Conservation (phyloP, 2,888 invertebrate genomes). For the Anthrax anthrax region DNA sequence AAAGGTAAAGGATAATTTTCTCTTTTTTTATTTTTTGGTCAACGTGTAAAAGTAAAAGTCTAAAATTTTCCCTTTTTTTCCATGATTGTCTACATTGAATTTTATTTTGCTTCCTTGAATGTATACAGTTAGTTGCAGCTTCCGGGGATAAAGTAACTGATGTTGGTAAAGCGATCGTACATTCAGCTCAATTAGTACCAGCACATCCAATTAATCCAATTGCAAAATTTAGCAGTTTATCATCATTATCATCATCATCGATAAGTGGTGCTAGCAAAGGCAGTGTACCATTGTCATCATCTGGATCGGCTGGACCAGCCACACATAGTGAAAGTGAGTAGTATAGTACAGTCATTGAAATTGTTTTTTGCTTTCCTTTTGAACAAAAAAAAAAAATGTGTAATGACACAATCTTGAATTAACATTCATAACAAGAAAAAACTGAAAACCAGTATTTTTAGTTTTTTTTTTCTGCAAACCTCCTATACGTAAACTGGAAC, state of each 20-base stretch:
- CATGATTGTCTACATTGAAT: neutral
- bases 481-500: too few species aligned
- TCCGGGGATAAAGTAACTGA: slow-evolving; percentile 69
- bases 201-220: slow-evolving; percentile 17
- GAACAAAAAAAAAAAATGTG: too few species aligned
- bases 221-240: neutral
- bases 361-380: too few species aligned
- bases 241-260: slow-evolving; percentile 14
- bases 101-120: neutral
- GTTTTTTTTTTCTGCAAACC: too few species aligned
- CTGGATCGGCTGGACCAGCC: slow-evolving; percentile 17
- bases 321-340: slow-evolving; percentile 31
- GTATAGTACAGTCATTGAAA: neutral
- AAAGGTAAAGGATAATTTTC: slow-evolving; percentile 21
- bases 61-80: too few species aligned
- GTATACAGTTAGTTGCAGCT: slow-evolving; percentile 43
- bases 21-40: neutral
- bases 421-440: too few species aligned
- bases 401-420: too few species aligned
- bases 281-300: slow-evolving; percentile 1
- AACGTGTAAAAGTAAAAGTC: neutral
- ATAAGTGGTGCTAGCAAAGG: neutral
- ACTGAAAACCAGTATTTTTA: too few species aligned
- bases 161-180: slow-evolving; percentile 64
- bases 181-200: slow-evolving; percentile 52